Conservation (phyloP, 1,140 invertebrate species). For the Magallana gigas region DNA sequence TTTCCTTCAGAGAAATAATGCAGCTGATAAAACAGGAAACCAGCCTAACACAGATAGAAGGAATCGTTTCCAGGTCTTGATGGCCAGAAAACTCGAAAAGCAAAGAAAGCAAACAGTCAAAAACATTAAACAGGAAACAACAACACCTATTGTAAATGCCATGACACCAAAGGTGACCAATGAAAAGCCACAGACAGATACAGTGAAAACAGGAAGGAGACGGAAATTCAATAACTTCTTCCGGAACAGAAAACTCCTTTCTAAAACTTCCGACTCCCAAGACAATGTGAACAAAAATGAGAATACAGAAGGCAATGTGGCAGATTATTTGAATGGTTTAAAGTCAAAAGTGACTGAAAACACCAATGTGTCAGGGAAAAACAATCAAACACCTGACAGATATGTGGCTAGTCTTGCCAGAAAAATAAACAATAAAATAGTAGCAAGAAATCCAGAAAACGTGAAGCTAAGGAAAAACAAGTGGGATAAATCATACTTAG, state of each 20-base stretch:
- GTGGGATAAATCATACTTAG: conserved; percentile 24
- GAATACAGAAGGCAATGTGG: background rate
- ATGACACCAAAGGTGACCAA: background rate
- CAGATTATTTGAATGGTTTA: background rate
- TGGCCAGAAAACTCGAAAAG: background rate
- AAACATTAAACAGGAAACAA: background rate
- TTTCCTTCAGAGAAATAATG: background rate
- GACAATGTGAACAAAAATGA: background rate
- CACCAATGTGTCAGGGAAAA: background rate
- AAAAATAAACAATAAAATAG: conserved; percentile 11
- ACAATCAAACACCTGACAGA: background rate
- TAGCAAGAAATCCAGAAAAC: background rate
- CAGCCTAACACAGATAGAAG: background rate
- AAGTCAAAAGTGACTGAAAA: conserved; percentile 1
- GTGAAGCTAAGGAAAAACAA: background rate
- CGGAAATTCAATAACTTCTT: conserved; percentile 17
- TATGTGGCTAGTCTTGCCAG: background rate
- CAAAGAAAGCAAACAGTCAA: background rate
- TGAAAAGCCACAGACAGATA: no score
- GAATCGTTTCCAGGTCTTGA: background rate
- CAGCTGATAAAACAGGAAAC: background rate
- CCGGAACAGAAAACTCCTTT: background rate
- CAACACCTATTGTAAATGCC: background rate
- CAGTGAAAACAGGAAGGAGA: background rate
- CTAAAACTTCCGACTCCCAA: background rate